Base-by-base conservation (phyloP, 2,113 vertebrate species). In the Xiphophorus maculatus region DNA sequence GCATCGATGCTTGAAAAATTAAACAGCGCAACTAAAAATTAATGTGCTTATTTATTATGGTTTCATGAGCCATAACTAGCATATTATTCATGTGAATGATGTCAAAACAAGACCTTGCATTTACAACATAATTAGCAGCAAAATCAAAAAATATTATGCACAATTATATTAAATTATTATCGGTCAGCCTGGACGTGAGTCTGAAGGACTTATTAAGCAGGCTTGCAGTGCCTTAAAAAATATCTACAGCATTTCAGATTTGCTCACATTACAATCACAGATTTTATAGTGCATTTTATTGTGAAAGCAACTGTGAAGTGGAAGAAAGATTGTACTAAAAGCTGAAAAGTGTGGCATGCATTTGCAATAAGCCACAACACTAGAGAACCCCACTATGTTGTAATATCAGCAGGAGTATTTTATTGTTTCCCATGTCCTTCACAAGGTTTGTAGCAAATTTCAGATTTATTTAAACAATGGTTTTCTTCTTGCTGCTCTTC, bases 41-140 rank as follows among this genome's bases (percentile, higher is more conserved):
- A 6, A 61, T 51, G 4, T 35, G 60, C 30, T 69, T 37, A 62
- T 10, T 63, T 19, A 68, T 76, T 74, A 66, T 58, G 9, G 28
- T 48, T 37, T 54, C 17, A 66, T 14, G 13, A 73, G 22, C 28
- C 40, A 27, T 74, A 29, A 73, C 69, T 28, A 70, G 15, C 44
- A 40, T 1, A 54, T 62, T 29, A 64, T 74, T 64, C 15, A n/a
- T 68, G 29, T 63, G 32, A 62, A 73, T 29, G 1, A 15, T 17
- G 11, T 48, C 8, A 69, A 79, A 73, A 70, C 17, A 4, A 19
- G 27, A 13, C 1, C 30, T 3, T 64, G 33, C 70, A 7, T 44
- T 42, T 72, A 27, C 22, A n/a, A 11, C 28, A 11, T 1, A 1
- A 32, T 54, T 69, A 27, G 32, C 7, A 40, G 51, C 22, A 58